These are phyloP conservation scores for Macrocentrus cingulum DNA, from an alignment of 1,140 invertebrate genomes.

Conservation along the genomic window DNA sequence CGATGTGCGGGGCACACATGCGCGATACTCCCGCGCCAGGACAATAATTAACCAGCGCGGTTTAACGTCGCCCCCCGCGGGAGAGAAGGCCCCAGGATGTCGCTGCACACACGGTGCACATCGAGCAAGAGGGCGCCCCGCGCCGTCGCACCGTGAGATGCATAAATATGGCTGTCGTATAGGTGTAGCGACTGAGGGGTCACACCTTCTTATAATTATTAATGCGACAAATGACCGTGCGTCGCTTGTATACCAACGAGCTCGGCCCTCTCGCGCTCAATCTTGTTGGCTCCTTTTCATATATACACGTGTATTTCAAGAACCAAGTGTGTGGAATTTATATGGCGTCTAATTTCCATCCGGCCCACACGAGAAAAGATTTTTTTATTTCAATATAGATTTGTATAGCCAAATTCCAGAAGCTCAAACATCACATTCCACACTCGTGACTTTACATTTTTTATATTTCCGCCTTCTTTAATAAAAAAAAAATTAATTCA, in stretches of 20 bases:
- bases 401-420: conserved; percentile 14
- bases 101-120: conserved; percentile 18
- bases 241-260: conserved; percentile 35
- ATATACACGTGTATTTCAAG: not conserved
- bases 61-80: conserved; percentile 49
- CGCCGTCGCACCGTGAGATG: conserved; percentile 37
- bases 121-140: conserved; percentile 31
- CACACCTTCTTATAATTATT: conserved; percentile 56
- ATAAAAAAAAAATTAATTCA: not conserved
- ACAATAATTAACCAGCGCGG: conserved; percentile 54
- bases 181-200: conserved; percentile 46
- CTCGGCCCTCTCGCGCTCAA: conserved; percentile 4
- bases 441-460: not conserved
- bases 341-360: conserved; percentile 16
- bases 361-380: not conserved
- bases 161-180: conserved; percentile 44
- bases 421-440: conserved; percentile 10
- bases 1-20: too few relatives aligned
- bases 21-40: conserved; percentile 22
- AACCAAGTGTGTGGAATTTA: not conserved
- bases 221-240: conserved; percentile 50
- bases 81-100: not conserved
- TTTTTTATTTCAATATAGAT: not conserved
- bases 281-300: conserved; percentile 8
- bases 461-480: conserved; percentile 2